Conservation (phyloP, 2,888 invertebrate genomes). For the Epirrita christyi region DNA sequence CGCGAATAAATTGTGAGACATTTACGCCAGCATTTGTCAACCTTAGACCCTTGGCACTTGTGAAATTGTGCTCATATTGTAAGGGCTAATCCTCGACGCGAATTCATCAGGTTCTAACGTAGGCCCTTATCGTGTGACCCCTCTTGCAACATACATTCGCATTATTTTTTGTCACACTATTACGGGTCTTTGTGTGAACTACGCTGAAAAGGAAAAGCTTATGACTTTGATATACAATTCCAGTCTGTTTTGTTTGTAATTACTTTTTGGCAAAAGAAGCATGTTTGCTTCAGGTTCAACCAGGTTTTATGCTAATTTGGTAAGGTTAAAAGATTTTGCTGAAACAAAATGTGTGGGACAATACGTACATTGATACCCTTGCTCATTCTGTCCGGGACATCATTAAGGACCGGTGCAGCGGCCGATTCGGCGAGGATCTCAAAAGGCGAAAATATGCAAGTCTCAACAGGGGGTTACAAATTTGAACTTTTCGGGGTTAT, state of each 20-base stretch:
- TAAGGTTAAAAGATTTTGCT: neutral
- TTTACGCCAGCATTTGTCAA: constrained; percentile 72
- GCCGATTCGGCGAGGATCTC: too few relatives aligned
- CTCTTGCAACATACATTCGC: constrained; percentile 59
- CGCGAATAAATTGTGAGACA: constrained; percentile 66
- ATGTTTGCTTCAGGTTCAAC: constrained; percentile 6
- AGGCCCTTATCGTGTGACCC: constrained; percentile 65
- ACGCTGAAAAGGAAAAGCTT: constrained; percentile 19
- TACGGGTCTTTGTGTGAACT: constrained; percentile 17
- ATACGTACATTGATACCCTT: too few relatives aligned
- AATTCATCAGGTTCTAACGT: constrained; percentile 76
- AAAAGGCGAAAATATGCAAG: too few relatives aligned
- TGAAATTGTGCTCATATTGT: constrained; percentile 82
- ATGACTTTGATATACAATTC: constrained; percentile 11
- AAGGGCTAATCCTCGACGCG: constrained; percentile 77
- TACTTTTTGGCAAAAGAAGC: constrained; percentile 8
- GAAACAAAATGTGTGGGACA: too few relatives aligned
- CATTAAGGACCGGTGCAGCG: too few relatives aligned
- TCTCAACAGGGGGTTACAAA: too few relatives aligned
- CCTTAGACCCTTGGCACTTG: constrained; percentile 68
- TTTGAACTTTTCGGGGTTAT: too few relatives aligned
- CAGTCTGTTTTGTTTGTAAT: constrained; percentile 20
- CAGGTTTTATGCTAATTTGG: constrained; percentile 13
- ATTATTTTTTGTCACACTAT: constrained; percentile 62
- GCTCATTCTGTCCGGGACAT: too few relatives aligned